Evolutionary conservation across 2,113 vertebrate genomes (phyloP).

Genomic region (Mystacornis crossleyi): DNA sequence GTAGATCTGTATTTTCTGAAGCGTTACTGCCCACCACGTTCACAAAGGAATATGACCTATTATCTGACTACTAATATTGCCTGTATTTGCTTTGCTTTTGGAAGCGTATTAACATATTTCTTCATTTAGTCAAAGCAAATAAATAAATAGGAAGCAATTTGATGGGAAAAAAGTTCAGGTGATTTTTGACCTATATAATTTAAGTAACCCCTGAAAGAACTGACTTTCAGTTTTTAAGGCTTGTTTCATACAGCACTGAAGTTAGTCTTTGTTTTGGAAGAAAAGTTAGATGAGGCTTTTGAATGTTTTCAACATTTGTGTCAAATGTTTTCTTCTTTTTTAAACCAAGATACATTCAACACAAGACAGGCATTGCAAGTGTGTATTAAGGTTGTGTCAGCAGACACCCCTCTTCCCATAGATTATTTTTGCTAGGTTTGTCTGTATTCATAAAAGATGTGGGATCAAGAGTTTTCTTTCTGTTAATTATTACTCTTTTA

Average conservation of each 20-base stretch:
- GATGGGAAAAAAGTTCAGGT: background rate
- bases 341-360: background rate
- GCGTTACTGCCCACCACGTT: background rate
- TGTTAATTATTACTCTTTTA: background rate
- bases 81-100: constrained; percentile 24
- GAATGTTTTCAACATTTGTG: background rate
- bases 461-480: background rate
- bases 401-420: background rate
- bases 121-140: background rate
- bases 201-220: background rate
- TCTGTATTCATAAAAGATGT: background rate
- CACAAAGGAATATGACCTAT: background rate
- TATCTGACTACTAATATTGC: background rate
- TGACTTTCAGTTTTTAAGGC: background rate
- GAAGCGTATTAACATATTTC: background rate
- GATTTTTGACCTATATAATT: background rate
- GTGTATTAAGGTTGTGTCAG: background rate
- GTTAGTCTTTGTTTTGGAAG: background rate
- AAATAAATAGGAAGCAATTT: background rate
- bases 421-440: background rate
- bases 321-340: background rate
- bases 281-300: background rate
- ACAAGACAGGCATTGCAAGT: background rate
- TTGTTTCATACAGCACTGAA: background rate
- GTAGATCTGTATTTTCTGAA: background rate